Evolutionary conservation across 2,797 vertebrate species (phyloP), one percentile per base, ranked within the genome.

Genomic region (Neomorphus geoffroyi): DNA sequence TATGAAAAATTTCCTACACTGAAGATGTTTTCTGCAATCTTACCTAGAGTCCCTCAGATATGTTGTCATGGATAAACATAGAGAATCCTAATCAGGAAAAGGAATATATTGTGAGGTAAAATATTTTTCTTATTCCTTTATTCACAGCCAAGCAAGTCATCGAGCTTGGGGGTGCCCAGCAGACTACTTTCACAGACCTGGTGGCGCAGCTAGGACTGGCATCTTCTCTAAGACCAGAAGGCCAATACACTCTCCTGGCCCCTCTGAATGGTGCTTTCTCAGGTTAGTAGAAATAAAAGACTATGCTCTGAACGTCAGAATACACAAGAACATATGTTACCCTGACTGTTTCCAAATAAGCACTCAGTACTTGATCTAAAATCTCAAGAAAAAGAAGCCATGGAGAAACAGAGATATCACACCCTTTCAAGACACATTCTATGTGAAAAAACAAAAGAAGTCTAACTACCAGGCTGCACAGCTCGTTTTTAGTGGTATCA

Each of bases 241-340:
- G 97, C 11, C 98, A 99, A 45, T 99, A 99, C 93, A 99, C 99
- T 28, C 96, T 99, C n/a, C 96, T 99, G 96, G 99, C 98, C 75
- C 99, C 99, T 26, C 41, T 98, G 82, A 99, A 99, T 72, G 50
- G 60, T 23, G 99, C 97, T 61, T 99, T 99, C 96, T 98, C 73
- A 81, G 98, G 99, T 99, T 97, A 88, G 99, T 97, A 80, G 14
- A 13, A 10, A n/a, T 79, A 48, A 65, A 81, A 65, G 15, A 45
- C 14, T 73, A 56, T 54, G 4, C 6, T 83, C 39, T 56, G 28
- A 50, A 58, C n/a, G 6, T n/a, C 21, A 66, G 70, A 85, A 73
- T 71, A 74, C 64, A 16, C 9, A 77, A 28, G 13, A 60, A 53
- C 43, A 2, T 48, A 10, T 33, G 6, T 9, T 73, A 45, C 9